Conservation (phyloP, 2,797 vertebrate genomes). For the Neopelma chrysocephalum region DNA sequence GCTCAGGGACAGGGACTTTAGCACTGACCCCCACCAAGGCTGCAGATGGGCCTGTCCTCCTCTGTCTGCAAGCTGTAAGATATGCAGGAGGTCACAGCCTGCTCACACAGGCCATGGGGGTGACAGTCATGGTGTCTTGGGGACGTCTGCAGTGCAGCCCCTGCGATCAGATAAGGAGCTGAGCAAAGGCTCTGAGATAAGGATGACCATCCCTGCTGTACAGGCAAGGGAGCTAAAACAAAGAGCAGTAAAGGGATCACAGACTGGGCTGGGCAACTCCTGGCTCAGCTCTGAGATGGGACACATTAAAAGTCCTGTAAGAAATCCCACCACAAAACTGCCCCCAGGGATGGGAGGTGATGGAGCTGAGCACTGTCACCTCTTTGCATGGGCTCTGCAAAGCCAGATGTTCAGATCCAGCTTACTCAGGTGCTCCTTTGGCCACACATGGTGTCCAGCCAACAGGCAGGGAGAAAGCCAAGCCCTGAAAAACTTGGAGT, state of each 20-base stretch:
- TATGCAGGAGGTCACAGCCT: neutral
- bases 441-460: neutral
- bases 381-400: accelerated
- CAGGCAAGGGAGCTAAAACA: neutral
- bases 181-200: neutral
- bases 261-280: neutral
- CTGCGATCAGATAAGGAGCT: neutral
- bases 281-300: neutral
- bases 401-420: neutral
- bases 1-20: neutral
- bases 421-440: neutral
- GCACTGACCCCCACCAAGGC: neutral
- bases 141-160: neutral
- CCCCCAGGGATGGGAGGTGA: accelerated
- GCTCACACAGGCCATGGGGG: neutral
- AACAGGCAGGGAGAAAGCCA: neutral
- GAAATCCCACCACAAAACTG: neutral
- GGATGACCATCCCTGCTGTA: accelerated
- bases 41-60: neutral
- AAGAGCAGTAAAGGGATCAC: neutral
- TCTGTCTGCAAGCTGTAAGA: neutral
- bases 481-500: neutral
- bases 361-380: accelerated
- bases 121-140: neutral
- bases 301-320: accelerated